Percentiles rank a stretch among this genome's conserved stretches.
phyloP scores from a whole-genome alignment of 2,113 vertebrate genomes.

The Puntigrus tetrazona region DNA sequence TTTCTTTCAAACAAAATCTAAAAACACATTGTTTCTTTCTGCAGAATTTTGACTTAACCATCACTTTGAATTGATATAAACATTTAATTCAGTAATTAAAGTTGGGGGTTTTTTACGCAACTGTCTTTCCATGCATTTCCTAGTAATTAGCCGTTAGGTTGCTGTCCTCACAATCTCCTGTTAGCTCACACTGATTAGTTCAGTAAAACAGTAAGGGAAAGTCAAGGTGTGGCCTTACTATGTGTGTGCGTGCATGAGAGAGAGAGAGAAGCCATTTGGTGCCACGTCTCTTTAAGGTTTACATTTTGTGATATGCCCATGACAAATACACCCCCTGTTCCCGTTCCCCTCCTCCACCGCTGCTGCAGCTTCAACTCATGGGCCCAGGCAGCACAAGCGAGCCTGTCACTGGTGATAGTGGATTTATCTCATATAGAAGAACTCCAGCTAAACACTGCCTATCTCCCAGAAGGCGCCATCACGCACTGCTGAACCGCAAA shows the following conservation, averaged over 20 bases:
- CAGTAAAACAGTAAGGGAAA: conserved; percentile 2
- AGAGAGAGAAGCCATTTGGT: conserved; percentile 14
- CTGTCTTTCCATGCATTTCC: not conserved
- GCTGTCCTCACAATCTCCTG: not conserved
- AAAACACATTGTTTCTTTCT: not conserved
- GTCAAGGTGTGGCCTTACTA: not conserved
- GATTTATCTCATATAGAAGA: conserved; percentile 54
- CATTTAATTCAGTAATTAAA: not conserved
- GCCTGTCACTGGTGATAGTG: conserved; percentile 56
- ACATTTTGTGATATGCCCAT: conserved; percentile 26
- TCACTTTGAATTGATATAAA: not conserved
- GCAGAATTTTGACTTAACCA: not conserved
- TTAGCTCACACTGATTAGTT: not conserved
- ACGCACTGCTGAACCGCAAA: conserved; percentile 59
- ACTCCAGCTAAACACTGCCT: conserved; percentile 54
- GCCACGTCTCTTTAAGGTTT: conserved; percentile 30
- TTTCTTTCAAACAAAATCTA: not conserved
- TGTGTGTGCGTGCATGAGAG: not conserved
- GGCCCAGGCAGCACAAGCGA: conserved; percentile 36
- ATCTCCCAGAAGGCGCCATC: conserved; percentile 50
- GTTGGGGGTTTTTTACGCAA: not conserved
- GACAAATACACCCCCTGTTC: conserved; percentile 24
- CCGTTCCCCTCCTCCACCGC: conserved; percentile 20
- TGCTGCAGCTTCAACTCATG: conserved; percentile 47
- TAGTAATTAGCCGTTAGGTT: not conserved